Evolutionary conservation across 2,113 vertebrate genomes (phyloP).

Genomic region (Oceanites oceanicus): DNA sequence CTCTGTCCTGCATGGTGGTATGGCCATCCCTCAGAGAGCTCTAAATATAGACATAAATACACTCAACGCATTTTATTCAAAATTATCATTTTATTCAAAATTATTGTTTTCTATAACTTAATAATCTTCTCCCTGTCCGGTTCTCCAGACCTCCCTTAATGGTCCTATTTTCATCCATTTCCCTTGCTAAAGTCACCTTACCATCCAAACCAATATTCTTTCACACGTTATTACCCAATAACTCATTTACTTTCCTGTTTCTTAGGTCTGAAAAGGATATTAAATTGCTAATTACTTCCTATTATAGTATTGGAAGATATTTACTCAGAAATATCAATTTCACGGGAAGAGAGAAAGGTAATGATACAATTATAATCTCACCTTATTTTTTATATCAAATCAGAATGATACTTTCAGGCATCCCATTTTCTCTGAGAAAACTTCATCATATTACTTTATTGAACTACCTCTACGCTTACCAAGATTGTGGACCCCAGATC

Average conservation of each 20-base stretch:
- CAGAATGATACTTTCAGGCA: neutral
- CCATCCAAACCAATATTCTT: neutral
- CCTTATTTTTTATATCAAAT: neutral
- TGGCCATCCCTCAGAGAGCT: neutral
- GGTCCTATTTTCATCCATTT: neutral
- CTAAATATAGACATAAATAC: neutral
- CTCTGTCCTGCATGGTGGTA: neutral
- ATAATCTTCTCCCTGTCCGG: neutral
- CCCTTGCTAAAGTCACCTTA: neutral
- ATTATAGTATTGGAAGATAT: neutral
- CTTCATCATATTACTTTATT: neutral
- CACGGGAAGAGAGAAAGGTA: neutral
- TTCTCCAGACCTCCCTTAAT: neutral
- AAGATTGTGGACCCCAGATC: neutral
- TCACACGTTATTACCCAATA: slow-evolving; percentile 18
- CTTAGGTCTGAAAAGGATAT: slow-evolving; percentile 1
- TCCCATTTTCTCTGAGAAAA: neutral
- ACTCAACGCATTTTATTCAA: neutral
- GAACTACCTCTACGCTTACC: neutral
- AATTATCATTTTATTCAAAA: neutral
- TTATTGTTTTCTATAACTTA: neutral
- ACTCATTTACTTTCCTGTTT: neutral
- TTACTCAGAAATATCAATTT: neutral
- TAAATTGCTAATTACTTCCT: slow-evolving; percentile 27
- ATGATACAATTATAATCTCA: neutral